Base-by-base conservation (phyloP, 37 sponge, comb jelly and placozoan genomes). In the Diacarnus erythraeanus region DNA sequence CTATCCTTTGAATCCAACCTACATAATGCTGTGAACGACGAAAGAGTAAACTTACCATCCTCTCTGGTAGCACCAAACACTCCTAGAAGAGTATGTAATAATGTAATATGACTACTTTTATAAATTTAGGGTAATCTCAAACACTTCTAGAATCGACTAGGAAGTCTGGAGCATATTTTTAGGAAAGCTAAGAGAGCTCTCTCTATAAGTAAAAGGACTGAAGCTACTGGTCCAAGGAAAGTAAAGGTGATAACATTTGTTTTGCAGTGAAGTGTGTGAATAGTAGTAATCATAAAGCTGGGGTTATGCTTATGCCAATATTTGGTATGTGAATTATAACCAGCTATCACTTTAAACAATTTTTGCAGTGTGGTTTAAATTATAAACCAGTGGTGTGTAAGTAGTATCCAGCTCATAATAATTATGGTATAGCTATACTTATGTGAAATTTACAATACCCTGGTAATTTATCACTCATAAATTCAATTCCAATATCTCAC, bases 181-280 rank as follows among this genome's bases (percentile, higher is more conserved):
- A 85, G 78, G 57, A 78, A 78, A 65, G 80, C 73, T 0, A 72
- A 78, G 61, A 70, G 36, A 58, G 73, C 69, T 54, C 42, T 85
- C 21, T 41, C 60, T 41, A 3, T 54, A 1, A 58, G 20, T 4
- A 56, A 41, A 67, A 39, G 25, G 35, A 42, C 71, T 34, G 59
- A 68, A 34, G 15, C 56, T 2, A 31, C 43, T 77, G 80, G 54
- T 51, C 80, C 79, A 35, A 38, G 79, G 2, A 78, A 31, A 72
- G 43, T 79, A 22, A 85, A 64, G 79, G 79, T 85, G 37, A 43
- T n/a, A n/a, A n/a, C n/a, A n/a, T n/a, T n/a, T n/a, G n/a, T n/a
- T n/a, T n/a, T n/a, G n/a, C n/a, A n/a, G n/a, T n/a, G n/a, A n/a
- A n/a, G n/a, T n/a, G n/a, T n/a, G n/a, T n/a, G n/a, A n/a, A n/a